Conservation (phyloP, 2,797 vertebrate genomes). For the Halcyon chelicuti region DNA sequence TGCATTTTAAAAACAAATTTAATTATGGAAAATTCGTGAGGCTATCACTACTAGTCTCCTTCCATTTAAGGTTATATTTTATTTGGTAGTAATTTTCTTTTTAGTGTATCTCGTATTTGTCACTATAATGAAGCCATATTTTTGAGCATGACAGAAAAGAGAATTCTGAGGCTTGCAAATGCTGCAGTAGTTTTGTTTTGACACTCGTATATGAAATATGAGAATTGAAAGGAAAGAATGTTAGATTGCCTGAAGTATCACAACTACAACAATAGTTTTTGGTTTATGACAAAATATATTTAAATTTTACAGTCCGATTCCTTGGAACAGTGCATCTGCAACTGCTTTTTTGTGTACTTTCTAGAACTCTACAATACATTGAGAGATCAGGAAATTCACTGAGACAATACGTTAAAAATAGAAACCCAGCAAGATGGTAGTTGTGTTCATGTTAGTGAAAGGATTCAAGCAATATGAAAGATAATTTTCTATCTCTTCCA, state of each 20-base stretch:
- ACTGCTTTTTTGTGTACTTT: neutral
- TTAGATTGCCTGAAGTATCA: conserved; percentile 8
- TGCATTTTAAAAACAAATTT: neutral
- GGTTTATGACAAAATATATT: conserved; percentile 42
- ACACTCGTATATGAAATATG: neutral
- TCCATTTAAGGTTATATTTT: neutral
- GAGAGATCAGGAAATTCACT: neutral
- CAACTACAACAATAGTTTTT: conserved; percentile 13
- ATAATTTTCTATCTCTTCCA: neutral
- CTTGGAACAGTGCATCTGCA: neutral
- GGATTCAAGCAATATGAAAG: neutral
- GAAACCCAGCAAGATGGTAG: neutral
- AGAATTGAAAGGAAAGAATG: conserved; percentile 49
- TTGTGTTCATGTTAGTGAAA: neutral
- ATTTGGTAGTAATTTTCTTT: neutral
- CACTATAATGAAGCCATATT: neutral
- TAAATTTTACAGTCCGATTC: conserved; percentile 38
- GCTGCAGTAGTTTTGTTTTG: neutral
- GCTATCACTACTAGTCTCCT: neutral
- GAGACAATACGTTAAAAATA: neutral
- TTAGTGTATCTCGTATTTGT: neutral
- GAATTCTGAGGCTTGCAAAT: neutral
- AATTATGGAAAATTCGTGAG: neutral
- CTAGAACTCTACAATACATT: neutral
- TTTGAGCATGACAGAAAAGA: conserved; percentile 30